phyloP scores from a whole-genome alignment of 2,888 invertebrate species.

The Allolobophora icterica region DNA sequence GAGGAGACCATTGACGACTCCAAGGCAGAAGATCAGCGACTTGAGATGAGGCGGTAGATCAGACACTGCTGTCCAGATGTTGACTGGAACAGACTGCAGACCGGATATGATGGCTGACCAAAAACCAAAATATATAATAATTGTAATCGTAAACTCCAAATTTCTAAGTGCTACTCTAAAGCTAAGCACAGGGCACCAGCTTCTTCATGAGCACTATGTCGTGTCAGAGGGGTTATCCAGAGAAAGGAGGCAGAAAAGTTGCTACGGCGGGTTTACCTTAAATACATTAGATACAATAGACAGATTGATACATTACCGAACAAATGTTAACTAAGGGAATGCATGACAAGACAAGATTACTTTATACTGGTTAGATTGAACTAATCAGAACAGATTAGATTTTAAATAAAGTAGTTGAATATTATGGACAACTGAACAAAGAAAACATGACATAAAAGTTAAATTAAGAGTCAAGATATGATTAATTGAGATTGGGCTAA shows the following conservation, averaged over 20 bases:
- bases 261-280: too few relatives aligned
- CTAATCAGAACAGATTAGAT: neutral
- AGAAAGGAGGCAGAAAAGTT: too few relatives aligned
- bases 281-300: too few relatives aligned
- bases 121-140: neutral
- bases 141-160: neutral
- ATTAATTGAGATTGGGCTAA: too few relatives aligned
- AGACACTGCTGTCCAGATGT: conserved; percentile 51
- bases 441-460: too few relatives aligned
- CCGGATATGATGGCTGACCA: neutral
- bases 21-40: conserved; percentile 54
- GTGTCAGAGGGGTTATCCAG: too few relatives aligned
- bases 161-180: too few relatives aligned
- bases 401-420: neutral
- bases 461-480: too few relatives aligned
- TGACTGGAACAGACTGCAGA: conserved; percentile 50
- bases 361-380: neutral
- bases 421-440: too few relatives aligned
- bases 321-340: neutral
- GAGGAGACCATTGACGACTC: conserved; percentile 57
- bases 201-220: too few relatives aligned
- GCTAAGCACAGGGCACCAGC: too few relatives aligned
- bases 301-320: too few relatives aligned
- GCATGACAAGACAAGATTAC: neutral
- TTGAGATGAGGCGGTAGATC: conserved; percentile 49